These are phyloP conservation scores for Bugula neritina DNA, from an alignment of 2,888 invertebrate genomes.

Conservation along the genomic window DNA sequence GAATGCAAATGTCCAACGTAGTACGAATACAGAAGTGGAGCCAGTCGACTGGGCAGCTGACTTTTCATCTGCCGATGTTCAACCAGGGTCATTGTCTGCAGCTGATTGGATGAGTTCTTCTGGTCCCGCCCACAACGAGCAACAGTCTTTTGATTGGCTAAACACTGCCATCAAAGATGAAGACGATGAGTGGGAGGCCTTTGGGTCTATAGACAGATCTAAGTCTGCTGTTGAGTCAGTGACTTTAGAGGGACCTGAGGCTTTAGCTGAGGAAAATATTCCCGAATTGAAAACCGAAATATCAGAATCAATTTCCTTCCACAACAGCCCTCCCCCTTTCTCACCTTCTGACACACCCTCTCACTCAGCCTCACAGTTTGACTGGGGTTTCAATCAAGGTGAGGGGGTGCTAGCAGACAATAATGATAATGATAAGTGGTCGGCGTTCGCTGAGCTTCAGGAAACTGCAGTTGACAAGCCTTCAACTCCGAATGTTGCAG, in stretches of 20 bases:
- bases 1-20: no score
- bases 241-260: not conserved
- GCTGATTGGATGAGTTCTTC: not conserved
- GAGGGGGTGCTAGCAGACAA: not conserved
- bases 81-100: not conserved
- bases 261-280: no score
- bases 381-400: not conserved
- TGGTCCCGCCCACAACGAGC: not conserved
- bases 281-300: no score
- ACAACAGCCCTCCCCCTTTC: slow-evolving; percentile 10
- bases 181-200: slow-evolving; percentile 19
- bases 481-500: not conserved
- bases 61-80: no score
- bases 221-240: not conserved
- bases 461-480: not conserved
- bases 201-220: slow-evolving; percentile 13
- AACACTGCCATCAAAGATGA: not conserved
- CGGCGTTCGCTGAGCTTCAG: not conserved
- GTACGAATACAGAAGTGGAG: not conserved
- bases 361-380: not conserved
- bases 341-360: not conserved
- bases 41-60: not conserved
- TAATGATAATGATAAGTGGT: not conserved
- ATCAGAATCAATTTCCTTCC: not conserved
- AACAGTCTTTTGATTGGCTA: not conserved